Evolutionary conservation across 2,113 vertebrate species (phyloP).

Genomic region (Heterotis niloticus): DNA sequence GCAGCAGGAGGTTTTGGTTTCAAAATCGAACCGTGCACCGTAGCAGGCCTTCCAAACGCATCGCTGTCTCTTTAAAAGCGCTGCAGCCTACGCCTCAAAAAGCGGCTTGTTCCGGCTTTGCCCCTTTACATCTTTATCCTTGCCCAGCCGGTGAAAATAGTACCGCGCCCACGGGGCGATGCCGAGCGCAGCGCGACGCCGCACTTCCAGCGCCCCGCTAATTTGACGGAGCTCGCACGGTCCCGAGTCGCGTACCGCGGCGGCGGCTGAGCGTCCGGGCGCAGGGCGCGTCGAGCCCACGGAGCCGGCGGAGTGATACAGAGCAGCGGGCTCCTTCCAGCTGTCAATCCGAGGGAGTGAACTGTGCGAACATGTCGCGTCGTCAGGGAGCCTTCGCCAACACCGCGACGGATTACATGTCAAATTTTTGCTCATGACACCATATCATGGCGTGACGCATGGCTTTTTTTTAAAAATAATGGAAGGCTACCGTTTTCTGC

Average conservation of each 20-base stretch:
- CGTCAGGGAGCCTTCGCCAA: conserved; percentile 35
- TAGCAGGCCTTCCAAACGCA: not conserved
- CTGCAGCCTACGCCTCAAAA: conserved; percentile 73
- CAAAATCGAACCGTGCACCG: not conserved
- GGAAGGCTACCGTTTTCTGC: not conserved
- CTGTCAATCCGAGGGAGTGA: conserved; percentile 50
- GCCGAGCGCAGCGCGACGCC: not conserved
- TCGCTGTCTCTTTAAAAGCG: conserved; percentile 65
- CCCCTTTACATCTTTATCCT: conserved; percentile 65
- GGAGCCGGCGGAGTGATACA: conserved; percentile 61
- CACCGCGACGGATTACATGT: conserved; percentile 36
- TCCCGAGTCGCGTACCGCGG: conserved; percentile 10
- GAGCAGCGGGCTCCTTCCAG: conserved; percentile 32
- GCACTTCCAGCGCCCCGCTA: not conserved
- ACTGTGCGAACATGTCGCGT: conserved; percentile 51
- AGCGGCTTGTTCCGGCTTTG: conserved; percentile 77
- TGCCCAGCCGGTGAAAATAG: conserved; percentile 63
- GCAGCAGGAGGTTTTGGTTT: not conserved
- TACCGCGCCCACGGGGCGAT: conserved; percentile 34
- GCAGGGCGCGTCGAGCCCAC: conserved; percentile 39
- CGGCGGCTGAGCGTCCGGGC: conserved; percentile 26
- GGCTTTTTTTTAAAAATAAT: not conserved
- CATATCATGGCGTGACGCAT: conserved; percentile 33
- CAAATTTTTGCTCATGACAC: conserved; percentile 26
- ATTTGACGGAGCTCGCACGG: conserved; percentile 10